Conservation (phyloP, 2,888 invertebrate species). For the Lepidochitona cinerea region DNA sequence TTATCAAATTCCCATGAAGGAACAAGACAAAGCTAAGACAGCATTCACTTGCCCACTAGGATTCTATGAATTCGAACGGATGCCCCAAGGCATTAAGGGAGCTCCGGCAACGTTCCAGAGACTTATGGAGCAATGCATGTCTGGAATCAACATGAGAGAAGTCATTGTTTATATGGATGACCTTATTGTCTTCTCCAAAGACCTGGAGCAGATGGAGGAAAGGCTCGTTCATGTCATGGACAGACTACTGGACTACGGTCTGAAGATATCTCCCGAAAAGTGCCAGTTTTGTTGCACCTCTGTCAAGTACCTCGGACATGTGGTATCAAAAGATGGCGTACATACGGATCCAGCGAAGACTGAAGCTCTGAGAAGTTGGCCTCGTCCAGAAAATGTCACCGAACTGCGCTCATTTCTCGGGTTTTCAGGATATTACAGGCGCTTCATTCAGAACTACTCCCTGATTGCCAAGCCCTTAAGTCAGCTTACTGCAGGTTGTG, state of each 20-base stretch:
- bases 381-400: neutral
- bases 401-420: neutral
- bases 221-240: slow-evolving; percentile 7
- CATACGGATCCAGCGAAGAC: neutral
- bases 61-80: slow-evolving; percentile 1
- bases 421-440: neutral
- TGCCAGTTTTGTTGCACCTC: neutral
- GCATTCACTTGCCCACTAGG: slow-evolving; percentile 7
- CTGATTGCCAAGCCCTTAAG: neutral
- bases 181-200: slow-evolving; percentile 5
- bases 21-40: slow-evolving; percentile 7
- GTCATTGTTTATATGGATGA: slow-evolving; percentile 15
- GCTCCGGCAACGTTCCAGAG: slow-evolving; percentile 12
- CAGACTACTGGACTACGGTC: neutral
- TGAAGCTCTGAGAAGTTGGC: slow-evolving; percentile 6
- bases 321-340: neutral
- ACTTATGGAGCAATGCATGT: slow-evolving; percentile 6
- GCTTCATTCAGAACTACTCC: slow-evolving; percentile 1
- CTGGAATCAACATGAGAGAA: neutral
- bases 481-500: neutral
- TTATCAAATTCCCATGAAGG: no score
- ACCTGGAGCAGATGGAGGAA: neutral
- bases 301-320: slow-evolving; percentile 12
- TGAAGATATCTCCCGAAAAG: slow-evolving; percentile 1
- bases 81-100: slow-evolving; percentile 5